These are phyloP conservation scores for Labeo calbasu DNA, from an alignment of 2,797 vertebrate genomes.

Conservation along the genomic window DNA sequence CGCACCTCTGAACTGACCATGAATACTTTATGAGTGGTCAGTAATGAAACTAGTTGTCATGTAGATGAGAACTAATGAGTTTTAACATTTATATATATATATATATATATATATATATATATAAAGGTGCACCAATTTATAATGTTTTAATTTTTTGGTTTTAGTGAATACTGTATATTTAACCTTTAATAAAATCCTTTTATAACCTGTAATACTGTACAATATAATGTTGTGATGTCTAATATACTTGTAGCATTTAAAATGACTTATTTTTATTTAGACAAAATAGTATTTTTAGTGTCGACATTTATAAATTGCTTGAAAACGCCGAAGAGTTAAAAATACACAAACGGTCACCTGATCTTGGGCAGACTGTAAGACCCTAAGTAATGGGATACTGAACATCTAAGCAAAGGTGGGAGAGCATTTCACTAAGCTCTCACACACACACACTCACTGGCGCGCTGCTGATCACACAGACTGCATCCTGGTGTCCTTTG, in stretches of 20 bases:
- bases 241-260: not conserved
- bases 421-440: slow-evolving; percentile 38
- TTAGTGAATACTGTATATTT: not conserved
- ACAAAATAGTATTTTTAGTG: not conserved
- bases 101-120: too few relatives aligned
- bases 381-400: slow-evolving; percentile 33
- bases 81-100: not conserved
- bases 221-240: not conserved
- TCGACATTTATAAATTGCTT: not conserved
- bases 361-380: not conserved
- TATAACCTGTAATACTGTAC: too few relatives aligned
- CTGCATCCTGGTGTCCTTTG: slow-evolving; percentile 28
- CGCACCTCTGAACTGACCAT: not conserved
- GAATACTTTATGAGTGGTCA: not conserved
- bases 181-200: not conserved
- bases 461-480: not conserved
- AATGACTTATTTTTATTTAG: not conserved
- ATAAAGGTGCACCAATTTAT: not conserved
- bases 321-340: not conserved
- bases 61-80: not conserved
- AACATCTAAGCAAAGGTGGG: slow-evolving; percentile 21
- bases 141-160: not conserved
- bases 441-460: not conserved
- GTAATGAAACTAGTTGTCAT: not conserved
- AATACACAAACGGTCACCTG: slow-evolving; percentile 2